phyloP scores from a whole-genome alignment of 92 coral and sea anemone species.

The Actinostola sp. region DNA sequence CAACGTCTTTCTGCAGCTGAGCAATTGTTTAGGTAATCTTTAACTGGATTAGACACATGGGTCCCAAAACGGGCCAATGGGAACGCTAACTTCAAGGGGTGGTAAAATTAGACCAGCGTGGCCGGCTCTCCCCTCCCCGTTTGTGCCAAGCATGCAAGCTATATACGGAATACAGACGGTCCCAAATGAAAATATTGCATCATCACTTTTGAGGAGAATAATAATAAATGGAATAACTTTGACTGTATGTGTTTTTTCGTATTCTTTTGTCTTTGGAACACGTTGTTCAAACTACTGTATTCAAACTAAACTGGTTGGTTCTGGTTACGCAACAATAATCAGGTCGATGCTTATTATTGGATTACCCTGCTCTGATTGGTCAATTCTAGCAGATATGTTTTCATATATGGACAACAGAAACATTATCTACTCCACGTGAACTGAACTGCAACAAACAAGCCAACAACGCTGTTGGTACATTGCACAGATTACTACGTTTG shows the following conservation, averaged over 20 bases:
- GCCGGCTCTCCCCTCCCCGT: too few relatives aligned
- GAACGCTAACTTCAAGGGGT: too few relatives aligned
- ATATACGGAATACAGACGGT: neutral
- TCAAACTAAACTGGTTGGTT: neutral
- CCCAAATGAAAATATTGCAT: neutral
- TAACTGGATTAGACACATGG: neutral
- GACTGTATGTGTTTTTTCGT: neutral
- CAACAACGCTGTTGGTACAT: neutral
- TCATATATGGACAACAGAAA: slow-evolving; percentile 22
- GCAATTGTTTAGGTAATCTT: neutral
- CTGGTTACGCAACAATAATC: too few relatives aligned
- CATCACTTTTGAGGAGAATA: too few relatives aligned
- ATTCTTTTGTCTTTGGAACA: neutral
- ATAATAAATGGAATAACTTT: neutral
- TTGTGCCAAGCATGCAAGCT: too few relatives aligned
- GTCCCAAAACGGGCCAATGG: neutral
- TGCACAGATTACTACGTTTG: neutral
- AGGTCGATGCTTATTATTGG: neutral
- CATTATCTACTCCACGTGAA: slow-evolving; percentile 29
- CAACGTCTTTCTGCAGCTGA: too few relatives aligned
- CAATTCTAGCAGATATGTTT: neutral
- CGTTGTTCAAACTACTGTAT: neutral
- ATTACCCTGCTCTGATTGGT: slow-evolving; percentile 13
- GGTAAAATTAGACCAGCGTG: too few relatives aligned
- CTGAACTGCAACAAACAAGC: slow-evolving; percentile 20